Evolutionary conservation across 2,113 vertebrate species (phyloP).

Genomic region (Piaya cayana): DNA sequence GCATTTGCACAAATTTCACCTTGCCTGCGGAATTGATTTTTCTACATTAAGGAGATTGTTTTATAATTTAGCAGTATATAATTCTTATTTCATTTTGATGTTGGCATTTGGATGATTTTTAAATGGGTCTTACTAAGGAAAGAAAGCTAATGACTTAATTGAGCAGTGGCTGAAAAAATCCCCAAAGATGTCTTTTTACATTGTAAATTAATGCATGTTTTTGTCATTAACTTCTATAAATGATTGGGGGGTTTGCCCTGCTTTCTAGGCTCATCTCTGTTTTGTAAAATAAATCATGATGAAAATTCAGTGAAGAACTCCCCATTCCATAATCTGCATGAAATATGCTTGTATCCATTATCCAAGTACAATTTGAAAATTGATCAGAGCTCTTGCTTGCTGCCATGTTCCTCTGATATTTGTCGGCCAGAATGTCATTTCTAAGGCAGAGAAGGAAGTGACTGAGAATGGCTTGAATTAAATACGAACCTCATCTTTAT

Average conservation of each 20-base stretch:
- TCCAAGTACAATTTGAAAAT: not conserved
- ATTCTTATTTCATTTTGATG: constrained; percentile 27
- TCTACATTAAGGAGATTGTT: constrained; percentile 26
- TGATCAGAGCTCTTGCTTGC: not conserved
- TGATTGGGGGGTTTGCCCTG: not conserved
- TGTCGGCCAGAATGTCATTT: not conserved
- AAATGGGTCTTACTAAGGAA: not conserved
- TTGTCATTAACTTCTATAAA: constrained; percentile 23
- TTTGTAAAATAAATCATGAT: not conserved
- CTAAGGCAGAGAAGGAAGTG: not conserved
- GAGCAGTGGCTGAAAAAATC: constrained; percentile 3
- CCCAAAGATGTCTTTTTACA: not conserved
- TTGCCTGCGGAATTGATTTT: constrained; percentile 46
- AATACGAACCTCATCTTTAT: constrained; percentile 16
- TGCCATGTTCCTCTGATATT: not conserved
- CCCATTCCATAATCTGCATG: not conserved
- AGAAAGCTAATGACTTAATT: constrained; percentile 29
- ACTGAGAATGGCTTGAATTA: constrained; percentile 17
- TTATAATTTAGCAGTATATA: constrained; percentile 43
- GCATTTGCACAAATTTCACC: constrained; percentile 3
- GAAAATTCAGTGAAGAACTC: not conserved
- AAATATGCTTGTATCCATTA: not conserved
- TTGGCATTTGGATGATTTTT: constrained; percentile 36
- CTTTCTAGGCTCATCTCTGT: not conserved
- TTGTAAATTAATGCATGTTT: not conserved